phyloP scores from a whole-genome alignment of 2,113 vertebrate genomes.

The Otis tarda region DNA sequence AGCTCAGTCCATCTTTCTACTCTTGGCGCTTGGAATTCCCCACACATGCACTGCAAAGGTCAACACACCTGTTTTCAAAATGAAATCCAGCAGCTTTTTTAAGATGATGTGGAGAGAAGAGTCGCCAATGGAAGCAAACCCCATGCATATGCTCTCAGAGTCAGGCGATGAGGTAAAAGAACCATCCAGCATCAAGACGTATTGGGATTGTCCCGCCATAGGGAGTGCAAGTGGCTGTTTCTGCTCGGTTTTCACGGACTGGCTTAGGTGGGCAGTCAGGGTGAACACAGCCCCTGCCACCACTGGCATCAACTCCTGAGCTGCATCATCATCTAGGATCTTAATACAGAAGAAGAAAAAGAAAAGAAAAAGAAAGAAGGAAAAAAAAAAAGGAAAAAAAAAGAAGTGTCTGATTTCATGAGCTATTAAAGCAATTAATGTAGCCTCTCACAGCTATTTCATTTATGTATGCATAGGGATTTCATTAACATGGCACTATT shows the following conservation, averaged over 20 bases:
- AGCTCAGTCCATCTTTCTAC: neutral
- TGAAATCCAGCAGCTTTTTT: constrained; percentile 94
- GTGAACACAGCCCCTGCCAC: constrained; percentile 96
- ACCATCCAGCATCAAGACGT: constrained; percentile 67
- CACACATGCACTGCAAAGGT: neutral
- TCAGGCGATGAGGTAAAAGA: constrained; percentile 62
- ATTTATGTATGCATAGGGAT: neutral
- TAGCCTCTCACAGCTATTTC: neutral
- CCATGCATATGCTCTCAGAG: constrained; percentile 76
- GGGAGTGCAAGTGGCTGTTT: constrained; percentile 77
- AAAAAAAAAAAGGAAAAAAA: neutral
- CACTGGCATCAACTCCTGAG: constrained; percentile 93
- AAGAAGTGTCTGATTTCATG: neutral
- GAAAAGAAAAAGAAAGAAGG: neutral
- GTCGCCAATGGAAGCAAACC: constrained; percentile 92
- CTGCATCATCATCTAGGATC: constrained; percentile 94
- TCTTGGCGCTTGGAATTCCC: neutral
- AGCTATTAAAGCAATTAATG: neutral
- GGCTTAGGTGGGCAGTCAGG: constrained; percentile 92
- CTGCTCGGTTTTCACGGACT: constrained; percentile 91
- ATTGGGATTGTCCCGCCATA: constrained; percentile 51
- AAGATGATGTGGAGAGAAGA: constrained; percentile 95
- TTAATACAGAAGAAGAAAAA: constrained; percentile 30
- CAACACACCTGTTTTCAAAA: constrained; percentile 90
- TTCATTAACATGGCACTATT: neutral